Conservation (phyloP, 2,888 invertebrate genomes). For the Sesamia inferens region DNA sequence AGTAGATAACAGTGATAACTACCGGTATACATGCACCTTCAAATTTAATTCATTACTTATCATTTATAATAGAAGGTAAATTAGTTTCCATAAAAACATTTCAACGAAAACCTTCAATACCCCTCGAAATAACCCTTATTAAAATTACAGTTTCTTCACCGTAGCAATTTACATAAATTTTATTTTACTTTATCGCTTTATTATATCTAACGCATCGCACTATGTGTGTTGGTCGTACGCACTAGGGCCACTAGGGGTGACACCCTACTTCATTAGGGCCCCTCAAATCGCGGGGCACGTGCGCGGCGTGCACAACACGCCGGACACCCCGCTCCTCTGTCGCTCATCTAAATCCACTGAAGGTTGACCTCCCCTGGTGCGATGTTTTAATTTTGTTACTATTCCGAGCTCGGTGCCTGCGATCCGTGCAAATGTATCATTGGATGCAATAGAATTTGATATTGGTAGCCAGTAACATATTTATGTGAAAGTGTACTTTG, state of each 20-base stretch:
- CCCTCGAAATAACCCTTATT: constrained; percentile 40
- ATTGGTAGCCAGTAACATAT: no score
- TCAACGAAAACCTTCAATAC: constrained; percentile 13
- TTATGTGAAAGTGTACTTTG: background rate
- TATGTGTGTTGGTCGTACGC: constrained; percentile 47
- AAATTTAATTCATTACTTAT: constrained; percentile 22
- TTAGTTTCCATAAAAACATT: constrained; percentile 21
- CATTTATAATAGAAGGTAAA: constrained; percentile 25
- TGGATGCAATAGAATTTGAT: background rate
- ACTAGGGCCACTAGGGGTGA: constrained; percentile 72
- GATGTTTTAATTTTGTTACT: constrained; percentile 61
- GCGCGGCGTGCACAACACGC: constrained; percentile 81
- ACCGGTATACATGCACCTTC: background rate
- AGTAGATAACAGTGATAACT: background rate
- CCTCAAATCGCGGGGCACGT: constrained; percentile 84
- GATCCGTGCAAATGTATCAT: constrained; percentile 19
- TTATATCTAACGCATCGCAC: constrained; percentile 62
- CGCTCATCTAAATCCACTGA: constrained; percentile 72
- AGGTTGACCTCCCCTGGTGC: constrained; percentile 72
- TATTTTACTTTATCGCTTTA: constrained; percentile 55
- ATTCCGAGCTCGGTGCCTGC: constrained; percentile 43
- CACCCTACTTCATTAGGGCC: constrained; percentile 87
- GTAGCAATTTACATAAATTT: constrained; percentile 61
- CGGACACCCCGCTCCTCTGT: constrained; percentile 80
- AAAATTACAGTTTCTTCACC: constrained; percentile 43